Evolutionary conservation across 2,888 invertebrate genomes (phyloP).

Genomic region (Diarsia rubi): DNA sequence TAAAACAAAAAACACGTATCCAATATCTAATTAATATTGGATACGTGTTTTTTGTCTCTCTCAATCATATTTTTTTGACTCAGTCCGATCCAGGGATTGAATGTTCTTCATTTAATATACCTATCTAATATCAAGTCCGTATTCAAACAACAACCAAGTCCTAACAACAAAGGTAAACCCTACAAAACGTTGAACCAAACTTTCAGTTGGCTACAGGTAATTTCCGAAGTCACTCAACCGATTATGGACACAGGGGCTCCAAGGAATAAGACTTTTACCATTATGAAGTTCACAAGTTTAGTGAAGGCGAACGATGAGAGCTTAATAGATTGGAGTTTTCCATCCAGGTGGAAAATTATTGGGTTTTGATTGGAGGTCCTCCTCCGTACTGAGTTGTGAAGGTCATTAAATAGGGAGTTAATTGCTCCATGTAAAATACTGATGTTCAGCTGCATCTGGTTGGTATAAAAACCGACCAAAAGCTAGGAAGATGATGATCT

Average conservation of each 20-base stretch:
- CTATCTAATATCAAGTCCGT: not conserved
- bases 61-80: no score
- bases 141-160: constrained; percentile 10
- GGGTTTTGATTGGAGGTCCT: not conserved
- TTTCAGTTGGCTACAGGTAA: constrained; percentile 59
- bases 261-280: constrained; percentile 64
- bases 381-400: not conserved
- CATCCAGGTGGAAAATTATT: constrained; percentile 16
- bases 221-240: constrained; percentile 62
- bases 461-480: not conserved
- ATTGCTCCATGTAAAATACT: not conserved
- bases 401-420: not conserved
- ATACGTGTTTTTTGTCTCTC: no score
- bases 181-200: constrained; percentile 59
- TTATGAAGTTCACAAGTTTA: constrained; percentile 58
- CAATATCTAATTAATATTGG: no score
- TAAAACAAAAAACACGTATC: no score
- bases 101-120: not conserved
- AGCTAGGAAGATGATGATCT: not conserved
- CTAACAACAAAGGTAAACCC: constrained; percentile 30
- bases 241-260: constrained; percentile 49
- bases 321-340: not conserved
- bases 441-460: not conserved
- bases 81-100: no score
- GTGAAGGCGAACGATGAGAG: constrained; percentile 16